Conservation (phyloP, 2,797 vertebrate species). For the Malacoraja senta region DNA sequence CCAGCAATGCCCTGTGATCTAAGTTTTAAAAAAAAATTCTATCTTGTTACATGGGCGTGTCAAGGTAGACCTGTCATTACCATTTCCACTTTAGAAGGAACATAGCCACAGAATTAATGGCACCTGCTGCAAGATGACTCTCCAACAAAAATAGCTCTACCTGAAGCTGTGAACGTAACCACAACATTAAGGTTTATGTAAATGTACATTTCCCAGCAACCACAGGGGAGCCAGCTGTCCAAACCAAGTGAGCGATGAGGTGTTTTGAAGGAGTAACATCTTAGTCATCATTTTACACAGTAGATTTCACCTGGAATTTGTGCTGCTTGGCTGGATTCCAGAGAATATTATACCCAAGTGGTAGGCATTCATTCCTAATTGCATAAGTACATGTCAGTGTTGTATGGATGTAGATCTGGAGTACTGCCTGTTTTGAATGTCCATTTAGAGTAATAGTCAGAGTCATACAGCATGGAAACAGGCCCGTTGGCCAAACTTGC, state of each 20-base stretch:
- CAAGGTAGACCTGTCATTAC: not conserved
- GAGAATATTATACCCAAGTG: not conserved
- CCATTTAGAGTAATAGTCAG: not conserved
- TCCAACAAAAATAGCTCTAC: not conserved
- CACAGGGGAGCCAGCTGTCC: not conserved
- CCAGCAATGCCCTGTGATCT: not conserved
- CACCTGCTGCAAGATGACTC: not conserved
- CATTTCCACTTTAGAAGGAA: not conserved
- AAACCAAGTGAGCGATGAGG: not conserved
- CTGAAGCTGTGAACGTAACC: not conserved
- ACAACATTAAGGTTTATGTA: not conserved
- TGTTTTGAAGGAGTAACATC: not conserved
- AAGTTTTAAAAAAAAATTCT: not conserved
- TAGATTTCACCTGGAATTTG: not conserved
- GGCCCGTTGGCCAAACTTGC: too few species aligned
- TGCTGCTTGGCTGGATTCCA: not conserved
- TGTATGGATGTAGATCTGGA: not conserved
- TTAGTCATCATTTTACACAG: not conserved
- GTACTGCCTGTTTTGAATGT: not conserved
- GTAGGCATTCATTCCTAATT: not conserved
- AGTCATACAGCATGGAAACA: too few species aligned
- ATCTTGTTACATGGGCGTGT: not conserved
- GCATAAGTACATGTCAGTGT: not conserved
- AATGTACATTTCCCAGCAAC: not conserved
- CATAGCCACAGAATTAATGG: not conserved